phyloP scores from a whole-genome alignment of 2,888 invertebrate species.

The Adelognathus sp. region DNA sequence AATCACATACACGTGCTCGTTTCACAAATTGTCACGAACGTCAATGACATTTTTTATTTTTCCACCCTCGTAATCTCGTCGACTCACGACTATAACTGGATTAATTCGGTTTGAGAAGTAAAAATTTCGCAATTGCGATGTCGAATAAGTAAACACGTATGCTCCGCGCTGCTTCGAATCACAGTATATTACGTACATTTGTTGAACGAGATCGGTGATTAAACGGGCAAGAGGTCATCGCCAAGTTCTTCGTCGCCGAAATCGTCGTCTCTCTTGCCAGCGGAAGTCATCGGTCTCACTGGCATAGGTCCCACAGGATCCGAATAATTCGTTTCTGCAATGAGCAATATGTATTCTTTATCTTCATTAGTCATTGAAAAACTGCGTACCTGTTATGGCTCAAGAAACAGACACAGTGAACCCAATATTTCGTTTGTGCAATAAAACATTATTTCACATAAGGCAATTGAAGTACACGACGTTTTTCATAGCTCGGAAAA shows the following conservation, averaged over 20 bases:
- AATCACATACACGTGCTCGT: constrained; percentile 3
- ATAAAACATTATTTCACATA: no score
- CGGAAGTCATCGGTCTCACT: constrained; percentile 83
- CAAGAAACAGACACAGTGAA: not conserved
- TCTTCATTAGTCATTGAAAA: not conserved
- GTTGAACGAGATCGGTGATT: constrained; percentile 65
- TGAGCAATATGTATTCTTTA: constrained; percentile 15
- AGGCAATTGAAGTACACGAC: no score
- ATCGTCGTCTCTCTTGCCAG: constrained; percentile 85
- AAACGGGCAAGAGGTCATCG: constrained; percentile 88
- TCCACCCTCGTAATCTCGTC: not conserved
- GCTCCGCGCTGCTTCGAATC: not conserved
- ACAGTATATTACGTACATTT: not conserved
- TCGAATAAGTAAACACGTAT: not conserved
- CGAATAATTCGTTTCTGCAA: constrained; percentile 82
- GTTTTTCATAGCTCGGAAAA: no score
- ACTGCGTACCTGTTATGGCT: not conserved
- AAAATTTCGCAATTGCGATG: constrained; percentile 4
- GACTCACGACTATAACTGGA: not conserved
- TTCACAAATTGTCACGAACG: not conserved
- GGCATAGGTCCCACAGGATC: constrained; percentile 84
- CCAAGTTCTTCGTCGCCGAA: constrained; percentile 89
- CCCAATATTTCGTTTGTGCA: no score
- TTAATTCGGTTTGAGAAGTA: not conserved
- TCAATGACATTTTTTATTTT: not conserved